These are phyloP conservation scores for Tuta absoluta DNA, from an alignment of 2,888 invertebrate genomes.

Conservation along the genomic window DNA sequence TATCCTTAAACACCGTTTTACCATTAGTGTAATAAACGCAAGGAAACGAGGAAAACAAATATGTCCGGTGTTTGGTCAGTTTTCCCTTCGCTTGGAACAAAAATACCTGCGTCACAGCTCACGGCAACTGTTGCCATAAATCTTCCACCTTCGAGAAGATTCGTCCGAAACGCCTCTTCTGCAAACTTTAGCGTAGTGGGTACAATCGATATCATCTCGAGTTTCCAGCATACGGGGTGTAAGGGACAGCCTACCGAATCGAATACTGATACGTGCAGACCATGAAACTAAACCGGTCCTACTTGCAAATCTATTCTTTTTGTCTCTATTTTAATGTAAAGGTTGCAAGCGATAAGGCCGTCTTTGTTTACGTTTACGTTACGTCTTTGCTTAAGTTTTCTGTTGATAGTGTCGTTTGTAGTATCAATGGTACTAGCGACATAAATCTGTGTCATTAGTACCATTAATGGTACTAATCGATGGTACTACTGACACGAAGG, in stretches of 20 bases:
- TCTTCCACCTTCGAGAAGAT: conserved; percentile 70
- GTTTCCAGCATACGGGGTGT: not conserved
- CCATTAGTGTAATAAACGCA: conserved; percentile 21
- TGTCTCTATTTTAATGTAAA: too few species aligned
- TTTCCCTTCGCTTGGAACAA: conserved; percentile 49
- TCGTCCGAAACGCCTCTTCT: conserved; percentile 60
- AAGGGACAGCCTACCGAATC: not conserved
- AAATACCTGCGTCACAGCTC: conserved; percentile 66
- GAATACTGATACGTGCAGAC: too few species aligned
- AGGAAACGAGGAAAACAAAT: conserved; percentile 35
- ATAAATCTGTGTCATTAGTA: too few species aligned
- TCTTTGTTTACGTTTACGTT: too few species aligned
- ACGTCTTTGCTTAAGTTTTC: too few species aligned
- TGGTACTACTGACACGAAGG: too few species aligned
- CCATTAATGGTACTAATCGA: too few species aligned
- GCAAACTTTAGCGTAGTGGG: conserved; percentile 55
- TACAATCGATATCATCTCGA: conserved; percentile 39
- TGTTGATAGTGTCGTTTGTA: too few species aligned
- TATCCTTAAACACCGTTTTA: conserved; percentile 16
- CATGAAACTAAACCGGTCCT: too few species aligned
- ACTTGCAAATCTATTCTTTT: too few species aligned
- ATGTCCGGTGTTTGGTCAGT: conserved; percentile 60
- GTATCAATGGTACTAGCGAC: too few species aligned
- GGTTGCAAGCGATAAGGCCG: too few species aligned
- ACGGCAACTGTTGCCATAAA: conserved; percentile 71